Percentiles rank a stretch among this genome's conserved stretches.
Evolutionary conservation across 2,888 invertebrate genomes (phyloP).

Genomic region (Scaeva pyrastri): DNA sequence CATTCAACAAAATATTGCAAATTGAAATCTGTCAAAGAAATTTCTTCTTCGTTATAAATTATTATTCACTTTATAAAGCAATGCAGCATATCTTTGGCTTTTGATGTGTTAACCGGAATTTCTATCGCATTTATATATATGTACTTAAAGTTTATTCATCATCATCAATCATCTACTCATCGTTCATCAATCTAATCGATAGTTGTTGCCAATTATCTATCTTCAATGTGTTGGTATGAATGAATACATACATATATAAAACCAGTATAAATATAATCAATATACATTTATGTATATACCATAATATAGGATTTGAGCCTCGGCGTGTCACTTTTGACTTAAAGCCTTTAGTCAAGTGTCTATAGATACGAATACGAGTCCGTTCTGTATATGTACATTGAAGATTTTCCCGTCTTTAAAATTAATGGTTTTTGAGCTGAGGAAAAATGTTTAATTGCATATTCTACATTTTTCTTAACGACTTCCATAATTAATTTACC

Average conservation of each 20-base stretch:
- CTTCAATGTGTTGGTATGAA: background rate
- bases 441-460: slow-evolving; percentile 26
- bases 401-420: slow-evolving; percentile 11
- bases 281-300: background rate
- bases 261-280: slow-evolving; percentile 26
- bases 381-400: no score
- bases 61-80: background rate
- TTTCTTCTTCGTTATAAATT: slow-evolving; percentile 20
- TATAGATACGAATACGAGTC: no score
- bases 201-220: slow-evolving; percentile 44
- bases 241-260: background rate
- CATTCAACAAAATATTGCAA: background rate
- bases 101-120: slow-evolving; percentile 64
- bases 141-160: slow-evolving; percentile 34
- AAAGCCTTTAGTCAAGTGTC: slow-evolving; percentile 39
- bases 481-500: slow-evolving; percentile 22
- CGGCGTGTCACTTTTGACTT: slow-evolving; percentile 20
- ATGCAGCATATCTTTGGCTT: background rate
- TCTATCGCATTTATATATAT: slow-evolving; percentile 36
- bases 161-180: slow-evolving; percentile 55
- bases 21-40: slow-evolving; percentile 27
- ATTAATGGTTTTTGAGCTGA: slow-evolving; percentile 27
- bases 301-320: background rate
- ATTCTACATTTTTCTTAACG: slow-evolving; percentile 24
- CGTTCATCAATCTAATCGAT: slow-evolving; percentile 55